phyloP scores from a whole-genome alignment of 2,888 invertebrate species.

The Odontocolon sp. region DNA sequence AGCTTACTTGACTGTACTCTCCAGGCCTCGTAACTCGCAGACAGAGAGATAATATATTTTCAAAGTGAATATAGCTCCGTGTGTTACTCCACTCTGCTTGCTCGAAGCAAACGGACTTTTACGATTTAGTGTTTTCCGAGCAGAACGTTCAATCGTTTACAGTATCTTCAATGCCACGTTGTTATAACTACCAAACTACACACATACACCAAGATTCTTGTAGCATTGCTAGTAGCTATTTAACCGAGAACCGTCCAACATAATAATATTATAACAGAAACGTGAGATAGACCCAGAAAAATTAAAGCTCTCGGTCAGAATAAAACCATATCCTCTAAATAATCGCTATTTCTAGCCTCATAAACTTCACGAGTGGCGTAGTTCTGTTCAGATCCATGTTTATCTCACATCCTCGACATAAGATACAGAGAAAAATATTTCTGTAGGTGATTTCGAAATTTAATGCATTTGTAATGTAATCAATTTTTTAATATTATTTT shows the following conservation, averaged over 20 bases:
- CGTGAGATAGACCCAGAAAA: neutral
- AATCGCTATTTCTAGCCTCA: neutral
- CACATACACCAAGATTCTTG: neutral
- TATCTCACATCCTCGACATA: no score
- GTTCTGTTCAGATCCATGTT: no score
- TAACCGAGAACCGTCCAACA: constrained; percentile 19
- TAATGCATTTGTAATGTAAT: no score
- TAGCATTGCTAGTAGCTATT: constrained; percentile 11
- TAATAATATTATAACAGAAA: constrained; percentile 12
- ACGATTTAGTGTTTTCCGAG: constrained; percentile 37
- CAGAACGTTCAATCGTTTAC: constrained; percentile 43
- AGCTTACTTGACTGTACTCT: constrained; percentile 31
- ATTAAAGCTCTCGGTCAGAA: neutral
- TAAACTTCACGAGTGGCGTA: neutral
- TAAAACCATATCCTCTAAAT: neutral
- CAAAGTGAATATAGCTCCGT: constrained; percentile 45
- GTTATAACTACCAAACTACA: constrained; percentile 1
- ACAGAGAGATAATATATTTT: constrained; percentile 52
- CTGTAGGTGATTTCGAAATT: no score
- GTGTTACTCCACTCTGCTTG: constrained; percentile 26
- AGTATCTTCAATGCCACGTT: constrained; percentile 22
- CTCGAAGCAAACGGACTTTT: constrained; percentile 29
- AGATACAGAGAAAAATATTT: no score
- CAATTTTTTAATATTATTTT: no score
- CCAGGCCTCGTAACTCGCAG: constrained; percentile 45